Evolutionary conservation across 1,140 invertebrate genomes (phyloP), one percentile per base, ranked within the genome.

Genomic region (Odontomachus brunneus): DNA sequence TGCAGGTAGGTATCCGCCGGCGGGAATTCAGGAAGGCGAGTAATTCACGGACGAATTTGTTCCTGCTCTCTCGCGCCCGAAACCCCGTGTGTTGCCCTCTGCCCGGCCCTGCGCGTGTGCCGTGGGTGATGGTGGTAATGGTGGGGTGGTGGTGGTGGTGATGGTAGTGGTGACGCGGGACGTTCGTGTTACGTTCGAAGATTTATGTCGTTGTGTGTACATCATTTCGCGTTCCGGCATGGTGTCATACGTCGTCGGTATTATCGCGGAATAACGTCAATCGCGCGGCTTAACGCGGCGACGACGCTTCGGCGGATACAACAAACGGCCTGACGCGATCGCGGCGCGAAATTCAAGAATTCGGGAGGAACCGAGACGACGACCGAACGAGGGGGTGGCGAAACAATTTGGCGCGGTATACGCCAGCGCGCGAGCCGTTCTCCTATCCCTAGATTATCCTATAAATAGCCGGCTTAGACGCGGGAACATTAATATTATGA

Each of bases 21-120:
- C 62, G 87, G 74, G 87, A 85, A 88, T 88, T 85, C 86, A 48
- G 67, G n/a, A 67, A 73, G 87, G 60, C 83, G 57, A 88, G 86
- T 88, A 88, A 88, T 85, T 88, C 83, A 80, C 73, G 51, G 44
- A 62, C 87, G 82, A 88, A 88, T 88, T 88, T 82, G 82, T 86
- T 87, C 74, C 26, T 24, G 57, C 33, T 62, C 66, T n/a, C 51
- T 44, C 60, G 19, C 57, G n/a, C 26, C 33, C 49, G n/a, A n/a
- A n/a, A n/a, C 49, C 3, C 1, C 62, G 59, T 17, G 63, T 29
- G 48, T 22, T 2, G 0, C 22, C 72, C 12, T 9, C 19, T 19
- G 15, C 53, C 19, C 15, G 14, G 19, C 59, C 55, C 69, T 57
- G 29, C 48, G 11, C 51, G 14, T 26, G 11, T 38, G 11, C 19